Percentiles rank a stretch among this genome's conserved stretches.
These are phyloP conservation scores for Prunella strophiata DNA, from an alignment of 2,797 vertebrate species.

Conservation along the genomic window DNA sequence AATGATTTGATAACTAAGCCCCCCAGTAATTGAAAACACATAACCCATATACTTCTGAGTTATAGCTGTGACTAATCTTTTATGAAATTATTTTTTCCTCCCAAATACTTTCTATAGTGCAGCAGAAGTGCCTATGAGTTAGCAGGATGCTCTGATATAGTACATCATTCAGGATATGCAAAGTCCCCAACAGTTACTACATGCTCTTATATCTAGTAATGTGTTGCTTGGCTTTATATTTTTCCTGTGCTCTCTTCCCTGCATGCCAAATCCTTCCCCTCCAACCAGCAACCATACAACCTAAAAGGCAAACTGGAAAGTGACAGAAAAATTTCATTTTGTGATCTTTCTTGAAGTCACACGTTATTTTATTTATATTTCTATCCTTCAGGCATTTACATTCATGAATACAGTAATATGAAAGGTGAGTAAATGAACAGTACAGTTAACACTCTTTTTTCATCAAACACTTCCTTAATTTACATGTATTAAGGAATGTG, in stretches of 20 bases:
- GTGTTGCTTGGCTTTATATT: not conserved
- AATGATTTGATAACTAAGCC: slow-evolving; percentile 40
- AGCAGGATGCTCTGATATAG: not conserved
- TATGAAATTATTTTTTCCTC: not conserved
- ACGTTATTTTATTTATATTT: not conserved
- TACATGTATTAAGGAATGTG: not conserved
- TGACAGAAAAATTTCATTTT: not conserved
- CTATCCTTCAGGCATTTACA: not conserved
- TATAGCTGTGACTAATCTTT: slow-evolving; percentile 32
- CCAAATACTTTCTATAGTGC: not conserved
- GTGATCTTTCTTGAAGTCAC: not conserved
- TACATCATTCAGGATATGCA: not conserved
- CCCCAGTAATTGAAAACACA: slow-evolving; percentile 54
- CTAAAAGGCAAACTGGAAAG: not conserved
- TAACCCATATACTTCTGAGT: slow-evolving; percentile 26
- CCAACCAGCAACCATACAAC: not conserved
- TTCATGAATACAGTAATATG: not conserved
- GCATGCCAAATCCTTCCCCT: not conserved
- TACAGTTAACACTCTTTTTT: not conserved
- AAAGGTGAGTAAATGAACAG: not conserved
- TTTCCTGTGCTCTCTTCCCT: not conserved
- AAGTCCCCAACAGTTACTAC: not conserved
- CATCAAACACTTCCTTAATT: not conserved
- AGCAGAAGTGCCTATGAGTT: not conserved
- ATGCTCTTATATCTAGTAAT: not conserved